phyloP scores from a whole-genome alignment of 2,888 invertebrate genomes.

The Dolichopus griseipennis region DNA sequence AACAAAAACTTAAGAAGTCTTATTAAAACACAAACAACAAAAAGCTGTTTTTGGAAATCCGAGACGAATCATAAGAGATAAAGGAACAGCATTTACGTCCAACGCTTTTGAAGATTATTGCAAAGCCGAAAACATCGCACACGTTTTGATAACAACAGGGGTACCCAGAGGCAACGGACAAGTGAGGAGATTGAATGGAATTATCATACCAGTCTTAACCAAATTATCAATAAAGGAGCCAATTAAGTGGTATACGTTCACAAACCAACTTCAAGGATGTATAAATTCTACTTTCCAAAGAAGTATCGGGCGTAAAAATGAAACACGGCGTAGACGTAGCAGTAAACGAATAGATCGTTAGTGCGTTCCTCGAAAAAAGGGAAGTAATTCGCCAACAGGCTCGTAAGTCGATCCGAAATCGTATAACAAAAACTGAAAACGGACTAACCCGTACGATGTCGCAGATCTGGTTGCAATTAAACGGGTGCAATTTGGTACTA shows the following conservation, averaged over 20 bases:
- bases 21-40: background rate
- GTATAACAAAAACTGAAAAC: no score
- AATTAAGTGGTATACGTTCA: no score
- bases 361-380: no score
- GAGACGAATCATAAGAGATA: slow-evolving; percentile 8
- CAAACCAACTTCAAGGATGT: no score
- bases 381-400: no score
- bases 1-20: slow-evolving; percentile 9
- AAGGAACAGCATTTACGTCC: slow-evolving; percentile 2
- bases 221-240: slow-evolving; percentile 11
- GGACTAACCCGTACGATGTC: no score
- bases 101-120: slow-evolving; percentile 10
- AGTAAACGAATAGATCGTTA: no score
- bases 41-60: slow-evolving; percentile 9
- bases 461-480: no score
- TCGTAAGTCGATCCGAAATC: no score
- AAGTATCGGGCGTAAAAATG: background rate
- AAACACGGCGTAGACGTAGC: no score
- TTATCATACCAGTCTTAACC: slow-evolving; percentile 7
- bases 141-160: slow-evolving; percentile 7
- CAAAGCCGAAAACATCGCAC: slow-evolving; percentile 3
- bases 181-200: slow-evolving; percentile 12
- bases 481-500: no score
- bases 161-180: no score
- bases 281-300: background rate